Conservation (phyloP, 2,113 vertebrate genomes). For the Ictalurus punctatus region DNA sequence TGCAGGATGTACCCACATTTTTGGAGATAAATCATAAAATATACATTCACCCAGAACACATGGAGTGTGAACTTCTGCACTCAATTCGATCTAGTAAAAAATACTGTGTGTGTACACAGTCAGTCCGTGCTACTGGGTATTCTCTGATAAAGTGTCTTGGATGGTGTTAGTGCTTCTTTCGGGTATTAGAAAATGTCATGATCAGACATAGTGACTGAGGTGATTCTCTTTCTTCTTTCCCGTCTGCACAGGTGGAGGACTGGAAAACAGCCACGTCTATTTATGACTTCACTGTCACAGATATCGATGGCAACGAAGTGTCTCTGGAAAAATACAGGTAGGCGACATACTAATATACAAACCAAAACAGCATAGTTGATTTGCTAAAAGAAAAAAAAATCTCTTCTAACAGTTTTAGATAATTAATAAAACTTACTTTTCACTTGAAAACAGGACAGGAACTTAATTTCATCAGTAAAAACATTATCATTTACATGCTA, state of each 20-base stretch:
- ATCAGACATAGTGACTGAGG: not conserved
- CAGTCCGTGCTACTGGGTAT: too few relatives aligned
- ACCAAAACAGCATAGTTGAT: not conserved
- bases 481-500: not conserved
- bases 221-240: not conserved
- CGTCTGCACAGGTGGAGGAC: slow-evolving; percentile 74
- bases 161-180: not conserved
- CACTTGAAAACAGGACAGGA: not conserved
- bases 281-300: slow-evolving; percentile 84
- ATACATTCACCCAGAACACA: not conserved
- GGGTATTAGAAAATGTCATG: not conserved
- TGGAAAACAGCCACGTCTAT: slow-evolving; percentile 85
- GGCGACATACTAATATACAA: not conserved
- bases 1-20: not conserved
- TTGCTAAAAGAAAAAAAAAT: not conserved
- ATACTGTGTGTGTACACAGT: not conserved
- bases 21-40: not conserved
- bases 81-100: not conserved
- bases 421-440: not conserved
- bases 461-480: not conserved
- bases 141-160: not conserved
- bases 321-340: slow-evolving; percentile 89
- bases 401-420: not conserved
- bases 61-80: not conserved
- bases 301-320: slow-evolving; percentile 85